Evolutionary conservation across 1,140 invertebrate genomes (phyloP).

Genomic region (Hormaphis cornu): DNA sequence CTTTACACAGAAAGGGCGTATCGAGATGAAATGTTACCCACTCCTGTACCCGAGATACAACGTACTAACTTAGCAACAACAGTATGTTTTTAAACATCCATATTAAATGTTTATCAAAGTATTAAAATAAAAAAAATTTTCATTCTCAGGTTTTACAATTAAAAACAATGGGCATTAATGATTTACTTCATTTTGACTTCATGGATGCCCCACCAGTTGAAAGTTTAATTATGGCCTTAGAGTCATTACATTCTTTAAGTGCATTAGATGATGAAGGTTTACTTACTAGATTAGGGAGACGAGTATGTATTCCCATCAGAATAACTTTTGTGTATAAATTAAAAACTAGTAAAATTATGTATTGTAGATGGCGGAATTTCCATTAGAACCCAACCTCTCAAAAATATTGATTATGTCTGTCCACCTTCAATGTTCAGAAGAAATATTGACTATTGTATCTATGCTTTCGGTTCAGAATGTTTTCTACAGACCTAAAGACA

Average conservation of each 20-base stretch:
- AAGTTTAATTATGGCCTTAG: slow-evolving; percentile 92
- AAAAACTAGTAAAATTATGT: neutral
- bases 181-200: slow-evolving; percentile 98
- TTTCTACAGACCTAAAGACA: slow-evolving; percentile 94
- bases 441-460: slow-evolving; percentile 95
- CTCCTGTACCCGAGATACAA: slow-evolving; percentile 98
- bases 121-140: neutral
- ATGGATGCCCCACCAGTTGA: slow-evolving; percentile 99
- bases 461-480: slow-evolving; percentile 99
- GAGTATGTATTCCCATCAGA: slow-evolving; percentile 49
- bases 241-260: slow-evolving; percentile 92
- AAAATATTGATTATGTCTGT: slow-evolving; percentile 99
- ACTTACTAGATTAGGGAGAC: slow-evolving; percentile 80
- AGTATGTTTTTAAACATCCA: slow-evolving; percentile 43
- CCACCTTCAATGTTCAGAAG: slow-evolving; percentile 94
- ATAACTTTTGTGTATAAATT: neutral
- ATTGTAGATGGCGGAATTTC: slow-evolving; percentile 95
- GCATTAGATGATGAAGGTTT: slow-evolving; percentile 95
- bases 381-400: slow-evolving; percentile 94
- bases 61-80: slow-evolving; percentile 95
- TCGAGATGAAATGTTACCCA: slow-evolving; percentile 96
- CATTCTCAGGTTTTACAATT: slow-evolving; percentile 57
- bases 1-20: slow-evolving; percentile 97
- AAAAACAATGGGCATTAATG: slow-evolving; percentile 99
- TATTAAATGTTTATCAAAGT: neutral